Base-by-base conservation (phyloP, 2,113 vertebrate species). In the Prolemur simus region DNA sequence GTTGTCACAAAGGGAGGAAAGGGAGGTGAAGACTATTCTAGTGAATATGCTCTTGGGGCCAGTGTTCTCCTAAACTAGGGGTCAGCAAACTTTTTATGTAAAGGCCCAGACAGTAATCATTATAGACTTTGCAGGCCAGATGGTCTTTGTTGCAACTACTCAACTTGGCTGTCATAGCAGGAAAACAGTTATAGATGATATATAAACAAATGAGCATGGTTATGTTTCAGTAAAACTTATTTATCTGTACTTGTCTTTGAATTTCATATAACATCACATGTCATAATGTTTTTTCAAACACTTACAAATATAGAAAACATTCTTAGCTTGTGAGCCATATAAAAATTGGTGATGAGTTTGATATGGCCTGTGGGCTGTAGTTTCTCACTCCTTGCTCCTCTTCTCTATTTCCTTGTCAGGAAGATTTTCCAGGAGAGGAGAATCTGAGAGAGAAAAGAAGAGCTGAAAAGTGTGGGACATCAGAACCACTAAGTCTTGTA, bases 1-100 rank as follows among this genome's bases (percentile, higher is more conserved):
- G 6, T 96, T 93, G 74, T n/a, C 39, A 84, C 32, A 91, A 77
- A 91, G 39, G 56, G 20, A 96, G 56, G 45, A 74, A 88, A 66
- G 37, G 27, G 25, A 10, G 13, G 54, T 74, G 58, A 87, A 96
- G 87, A 73, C 21, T 90, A 11, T 63, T 91, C 37, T n/a, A 90
- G 39, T 89, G n/a, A 89, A 66, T 10, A 42, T 64, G 47, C 49
- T 81, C 39, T 81, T 37, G 81, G 84, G 37, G 25, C 34, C 39
- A 92, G 52, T 86, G 66, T 85, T 93, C 71, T 96, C 37, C 27
- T 86, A 37, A 56, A 80, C 6, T 23, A 74, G 60, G 20, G 81
- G 8, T 63, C 27, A n/a, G 69, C 37, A 63, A 17, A 42, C 21
- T 34, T n/a, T 85, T 63, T 77, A 47, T 52, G 2, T 68, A 49